These are phyloP conservation scores for Acridotheres tristis DNA, from an alignment of 2,797 vertebrate species.

Conservation along the genomic window DNA sequence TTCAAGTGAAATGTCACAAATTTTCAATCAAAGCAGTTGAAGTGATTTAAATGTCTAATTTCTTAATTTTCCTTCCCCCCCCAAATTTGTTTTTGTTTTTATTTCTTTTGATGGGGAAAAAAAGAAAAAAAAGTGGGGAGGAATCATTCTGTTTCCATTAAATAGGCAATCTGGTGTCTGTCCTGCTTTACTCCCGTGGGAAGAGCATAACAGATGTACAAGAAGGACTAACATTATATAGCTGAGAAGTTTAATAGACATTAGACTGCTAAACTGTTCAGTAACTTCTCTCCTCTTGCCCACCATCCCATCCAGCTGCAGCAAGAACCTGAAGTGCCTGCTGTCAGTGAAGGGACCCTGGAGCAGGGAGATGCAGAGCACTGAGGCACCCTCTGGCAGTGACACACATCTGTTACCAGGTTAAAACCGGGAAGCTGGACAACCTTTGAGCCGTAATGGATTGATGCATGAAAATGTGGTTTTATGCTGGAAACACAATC, in stretches of 20 bases:
- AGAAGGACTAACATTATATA: neutral
- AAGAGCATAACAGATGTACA: neutral
- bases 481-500: neutral
- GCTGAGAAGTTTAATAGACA: neutral
- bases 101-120: neutral
- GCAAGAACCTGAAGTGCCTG: rapidly evolving
- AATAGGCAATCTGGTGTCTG: neutral
- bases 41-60: neutral
- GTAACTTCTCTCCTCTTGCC: neutral
- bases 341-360: neutral
- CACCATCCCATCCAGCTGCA: neutral
- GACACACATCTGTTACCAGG: neutral
- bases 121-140: neutral
- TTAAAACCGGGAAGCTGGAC: neutral
- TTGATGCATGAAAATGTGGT: neutral
- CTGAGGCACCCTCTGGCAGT: neutral
- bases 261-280: neutral
- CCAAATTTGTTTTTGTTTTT: neutral
- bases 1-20: neutral
- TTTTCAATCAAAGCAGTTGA: neutral
- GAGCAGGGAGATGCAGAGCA: neutral
- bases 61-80: neutral
- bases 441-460: neutral
- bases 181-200: neutral
- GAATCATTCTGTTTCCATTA: neutral